Conservation (phyloP, 2,888 invertebrate species). For the Palloptera scutellata region DNA sequence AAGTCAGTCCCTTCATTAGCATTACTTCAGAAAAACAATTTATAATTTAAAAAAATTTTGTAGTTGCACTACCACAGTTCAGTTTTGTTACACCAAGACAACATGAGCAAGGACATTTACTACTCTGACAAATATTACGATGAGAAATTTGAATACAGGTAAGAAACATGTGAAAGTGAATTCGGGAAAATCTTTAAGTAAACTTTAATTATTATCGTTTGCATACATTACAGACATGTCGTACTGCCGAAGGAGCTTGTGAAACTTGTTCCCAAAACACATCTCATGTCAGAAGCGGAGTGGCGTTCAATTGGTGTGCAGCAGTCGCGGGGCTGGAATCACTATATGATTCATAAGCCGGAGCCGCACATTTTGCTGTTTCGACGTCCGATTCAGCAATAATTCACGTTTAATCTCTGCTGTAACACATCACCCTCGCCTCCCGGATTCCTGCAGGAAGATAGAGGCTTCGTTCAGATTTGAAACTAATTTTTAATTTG, state of each 20-base stretch:
- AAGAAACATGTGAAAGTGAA: conserved; percentile 48
- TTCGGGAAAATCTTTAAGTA: not conserved
- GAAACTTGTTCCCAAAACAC: conserved; percentile 88
- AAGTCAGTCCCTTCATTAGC: too few relatives aligned
- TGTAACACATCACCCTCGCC: too few relatives aligned
- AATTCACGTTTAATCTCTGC: conserved; percentile 19
- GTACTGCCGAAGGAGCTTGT: conserved; percentile 92
- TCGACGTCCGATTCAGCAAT: conserved; percentile 72
- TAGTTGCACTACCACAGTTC: too few relatives aligned
- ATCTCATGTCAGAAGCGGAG: conserved; percentile 91
- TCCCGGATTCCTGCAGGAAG: too few relatives aligned
- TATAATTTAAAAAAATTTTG: too few relatives aligned
- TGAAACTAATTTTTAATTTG: too few relatives aligned
- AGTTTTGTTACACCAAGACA: not conserved
- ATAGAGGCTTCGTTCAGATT: too few relatives aligned
- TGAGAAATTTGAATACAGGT: conserved; percentile 93
- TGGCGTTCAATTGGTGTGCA: conserved; percentile 96
- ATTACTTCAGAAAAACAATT: too few relatives aligned
- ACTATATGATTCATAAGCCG: conserved; percentile 96
- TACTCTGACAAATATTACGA: conserved; percentile 95
- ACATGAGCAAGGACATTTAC: conserved; percentile 81
- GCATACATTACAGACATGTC: conserved; percentile 78
- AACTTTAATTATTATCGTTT: not conserved
- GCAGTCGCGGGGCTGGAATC: conserved; percentile 96
- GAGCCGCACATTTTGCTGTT: conserved; percentile 93